Evolutionary conservation across 2,797 vertebrate genomes (phyloP).

Genomic region (Harpagifer antarcticus): DNA sequence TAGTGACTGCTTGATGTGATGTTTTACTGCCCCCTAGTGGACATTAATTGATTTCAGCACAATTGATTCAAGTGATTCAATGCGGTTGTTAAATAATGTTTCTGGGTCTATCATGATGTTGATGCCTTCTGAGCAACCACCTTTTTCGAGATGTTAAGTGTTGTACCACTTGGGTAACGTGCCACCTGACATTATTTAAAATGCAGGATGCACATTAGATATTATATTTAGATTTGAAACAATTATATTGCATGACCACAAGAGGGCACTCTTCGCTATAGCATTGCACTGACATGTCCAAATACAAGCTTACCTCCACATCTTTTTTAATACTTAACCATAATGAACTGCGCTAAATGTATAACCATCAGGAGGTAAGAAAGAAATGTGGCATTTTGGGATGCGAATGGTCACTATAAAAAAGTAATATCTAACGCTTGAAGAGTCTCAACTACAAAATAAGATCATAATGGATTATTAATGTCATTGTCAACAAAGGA

Average conservation of each 20-base stretch:
- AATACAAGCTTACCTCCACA: background rate
- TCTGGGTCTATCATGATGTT: background rate
- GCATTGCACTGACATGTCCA: background rate
- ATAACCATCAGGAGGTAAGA: background rate
- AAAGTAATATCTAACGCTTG: background rate
- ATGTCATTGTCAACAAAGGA: background rate
- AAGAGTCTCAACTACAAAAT: background rate
- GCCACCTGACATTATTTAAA: background rate
- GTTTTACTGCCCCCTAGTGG: conserved; percentile 1
- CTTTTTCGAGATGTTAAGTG: too few relatives aligned
- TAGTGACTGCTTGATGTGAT: background rate
- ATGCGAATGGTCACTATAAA: background rate
- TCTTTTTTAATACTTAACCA: background rate
- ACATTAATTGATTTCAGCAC: background rate
- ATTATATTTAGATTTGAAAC: background rate
- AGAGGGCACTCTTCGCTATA: conserved; percentile 15
- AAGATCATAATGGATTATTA: background rate
- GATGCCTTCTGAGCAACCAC: background rate
- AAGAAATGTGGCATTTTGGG: background rate
- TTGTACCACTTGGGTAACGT: too few relatives aligned
- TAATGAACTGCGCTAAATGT: background rate
- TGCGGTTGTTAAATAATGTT: background rate
- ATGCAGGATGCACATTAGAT: background rate
- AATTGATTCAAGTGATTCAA: background rate
- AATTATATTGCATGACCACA: conserved; percentile 5